A percentile compares a stretch with the other conserved stretches of the same genome.
Conservation (phyloP, 2,113 vertebrate species). For the Periophthalmus modestus region DNA sequence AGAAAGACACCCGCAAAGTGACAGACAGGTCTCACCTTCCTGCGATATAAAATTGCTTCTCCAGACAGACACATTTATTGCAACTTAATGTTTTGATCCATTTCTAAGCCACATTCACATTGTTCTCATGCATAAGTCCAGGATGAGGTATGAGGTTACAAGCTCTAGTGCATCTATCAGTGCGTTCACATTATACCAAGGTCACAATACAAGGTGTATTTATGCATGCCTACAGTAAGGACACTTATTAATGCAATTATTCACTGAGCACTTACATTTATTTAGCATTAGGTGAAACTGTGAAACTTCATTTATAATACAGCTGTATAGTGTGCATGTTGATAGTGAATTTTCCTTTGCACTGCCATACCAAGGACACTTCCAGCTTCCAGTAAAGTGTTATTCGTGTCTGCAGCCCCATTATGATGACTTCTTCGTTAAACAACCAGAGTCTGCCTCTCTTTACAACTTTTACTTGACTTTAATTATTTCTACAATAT, state of each 20-base stretch:
- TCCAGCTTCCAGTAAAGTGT: not conserved
- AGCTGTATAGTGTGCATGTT: not conserved
- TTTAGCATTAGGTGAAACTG: not conserved
- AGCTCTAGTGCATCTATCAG: not conserved
- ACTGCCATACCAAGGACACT: not conserved
- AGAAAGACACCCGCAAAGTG: not conserved
- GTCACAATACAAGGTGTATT: constrained; percentile 1
- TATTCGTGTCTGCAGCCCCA: not conserved
- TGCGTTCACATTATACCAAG: not conserved
- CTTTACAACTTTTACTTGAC: not conserved
- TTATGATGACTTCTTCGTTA: not conserved
- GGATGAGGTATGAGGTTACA: not conserved
- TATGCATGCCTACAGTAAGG: not conserved
- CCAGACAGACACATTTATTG: constrained; percentile 2
- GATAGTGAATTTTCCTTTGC: not conserved
- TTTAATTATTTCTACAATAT: too few species aligned
- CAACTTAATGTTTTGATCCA: not conserved
- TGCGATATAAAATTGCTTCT: constrained; percentile 1
- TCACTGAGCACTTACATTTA: too few species aligned
- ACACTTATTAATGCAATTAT: not conserved
- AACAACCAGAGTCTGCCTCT: not conserved
- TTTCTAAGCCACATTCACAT: not conserved
- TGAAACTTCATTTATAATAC: too few species aligned
- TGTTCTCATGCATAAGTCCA: not conserved
- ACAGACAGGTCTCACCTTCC: constrained; percentile 14